Percentiles rank a stretch among this genome's conserved stretches.
phyloP scores from a whole-genome alignment of 2,797 vertebrate species.

The Gymnopithys bicolor region DNA sequence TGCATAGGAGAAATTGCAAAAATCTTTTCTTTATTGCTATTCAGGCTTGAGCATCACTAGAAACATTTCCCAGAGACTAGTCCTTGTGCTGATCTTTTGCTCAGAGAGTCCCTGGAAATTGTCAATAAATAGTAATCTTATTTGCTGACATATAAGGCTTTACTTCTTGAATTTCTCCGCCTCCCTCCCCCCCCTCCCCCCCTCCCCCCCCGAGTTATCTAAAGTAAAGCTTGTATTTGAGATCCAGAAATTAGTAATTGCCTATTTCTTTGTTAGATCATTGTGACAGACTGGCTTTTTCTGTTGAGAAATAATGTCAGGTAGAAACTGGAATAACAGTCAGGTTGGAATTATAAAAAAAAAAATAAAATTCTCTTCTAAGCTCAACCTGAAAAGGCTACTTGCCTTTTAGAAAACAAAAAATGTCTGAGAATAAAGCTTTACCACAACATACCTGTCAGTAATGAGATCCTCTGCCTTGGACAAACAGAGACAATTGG shows the following conservation, averaged over 20 bases:
- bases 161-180: neutral
- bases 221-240: neutral
- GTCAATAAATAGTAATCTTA: neutral
- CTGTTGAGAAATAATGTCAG: neutral
- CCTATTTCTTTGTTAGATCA: neutral
- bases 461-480: neutral
- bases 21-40: neutral
- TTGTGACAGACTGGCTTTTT: neutral
- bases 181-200: too few species aligned
- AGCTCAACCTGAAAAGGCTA: neutral
- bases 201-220: neutral
- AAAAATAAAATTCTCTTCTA: neutral
- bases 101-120: neutral
- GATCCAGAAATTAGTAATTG: neutral
- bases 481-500: neutral
- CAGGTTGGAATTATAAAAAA: neutral
- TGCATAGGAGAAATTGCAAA: neutral
- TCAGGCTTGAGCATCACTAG: neutral
- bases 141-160: neutral
- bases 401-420: neutral
- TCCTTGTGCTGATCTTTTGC: neutral
- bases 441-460: neutral
- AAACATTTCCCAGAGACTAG: neutral
- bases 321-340: neutral
- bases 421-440: neutral